phyloP scores from a whole-genome alignment of 2,888 invertebrate genomes.

The Lobophora halterata region DNA sequence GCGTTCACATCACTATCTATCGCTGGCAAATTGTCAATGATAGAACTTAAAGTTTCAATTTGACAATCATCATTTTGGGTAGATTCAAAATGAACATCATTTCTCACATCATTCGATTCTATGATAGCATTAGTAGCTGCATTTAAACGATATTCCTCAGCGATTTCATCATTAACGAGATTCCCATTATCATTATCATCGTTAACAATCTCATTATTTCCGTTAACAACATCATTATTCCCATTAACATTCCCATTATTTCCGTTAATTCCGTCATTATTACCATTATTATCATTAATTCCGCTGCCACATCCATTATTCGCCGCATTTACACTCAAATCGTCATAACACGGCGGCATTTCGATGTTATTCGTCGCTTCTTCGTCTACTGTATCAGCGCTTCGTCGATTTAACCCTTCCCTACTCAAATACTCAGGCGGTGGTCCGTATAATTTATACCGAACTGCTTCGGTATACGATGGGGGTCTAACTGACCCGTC shows the following conservation, averaged over 20 bases:
- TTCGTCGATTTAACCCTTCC: conserved; percentile 43
- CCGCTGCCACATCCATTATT: conserved; percentile 22
- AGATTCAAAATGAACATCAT: conserved; percentile 1
- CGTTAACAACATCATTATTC: conserved; percentile 14
- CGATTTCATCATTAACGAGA: conserved; percentile 3
- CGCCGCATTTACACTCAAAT: conserved; percentile 35
- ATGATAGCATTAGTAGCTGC: conserved; percentile 16
- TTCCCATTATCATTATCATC: conserved; percentile 12
- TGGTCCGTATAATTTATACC: conserved; percentile 67
- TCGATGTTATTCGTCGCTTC: conserved; percentile 60
- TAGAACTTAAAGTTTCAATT: conserved; percentile 46
- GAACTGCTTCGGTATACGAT: conserved; percentile 64
- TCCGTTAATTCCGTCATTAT: conserved; percentile 12
- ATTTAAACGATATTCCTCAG: conserved; percentile 21
- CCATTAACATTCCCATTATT: conserved; percentile 1
- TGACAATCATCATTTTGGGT: conserved; percentile 27
- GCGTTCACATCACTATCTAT: conserved; percentile 69
- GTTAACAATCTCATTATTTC: background rate
- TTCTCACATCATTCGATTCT: conserved; percentile 23
- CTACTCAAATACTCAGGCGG: conserved; percentile 67
- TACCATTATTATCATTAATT: conserved; percentile 3
- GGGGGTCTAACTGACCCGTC: conserved; percentile 52
- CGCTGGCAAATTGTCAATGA: conserved; percentile 68
- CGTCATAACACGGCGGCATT: conserved; percentile 70
- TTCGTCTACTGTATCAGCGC: conserved; percentile 41